Base-by-base conservation (phyloP, 92 coral and sea anemone genomes). In the Porites evermanni region DNA sequence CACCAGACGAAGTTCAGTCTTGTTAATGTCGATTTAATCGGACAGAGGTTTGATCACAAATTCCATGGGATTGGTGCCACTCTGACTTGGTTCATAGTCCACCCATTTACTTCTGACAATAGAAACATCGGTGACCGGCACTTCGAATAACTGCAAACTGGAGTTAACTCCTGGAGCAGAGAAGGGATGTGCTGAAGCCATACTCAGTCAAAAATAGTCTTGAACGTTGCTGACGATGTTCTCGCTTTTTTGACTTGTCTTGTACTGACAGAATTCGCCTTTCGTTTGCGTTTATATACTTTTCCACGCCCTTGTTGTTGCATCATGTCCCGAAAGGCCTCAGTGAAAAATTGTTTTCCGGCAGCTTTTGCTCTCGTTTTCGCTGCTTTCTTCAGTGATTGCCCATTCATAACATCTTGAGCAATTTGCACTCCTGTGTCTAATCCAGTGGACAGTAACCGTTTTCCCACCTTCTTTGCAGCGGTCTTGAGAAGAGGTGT, bases 91-190 rank as follows among this genome's bases (percentile, higher is more conserved):
- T 63, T 82, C 77, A 54, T 69, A 69, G 16, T 82, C 78, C 13
- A 82, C 79, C 86, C 77, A 71, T 52, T 82, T 71, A 24, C 78
- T 82, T 19, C 23, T 71, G 23, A 82, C 56, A 70, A 82, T 71
- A 16, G 86, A 71, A n/a, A 82, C 77, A 71, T 82, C 86, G n/a
- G 84, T 80, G 20, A 80, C 75, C 17, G 84, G 84, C 67, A 66
- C 84, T 20, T 69, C 24, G 21, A 81, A 81, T 52, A 81, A 24
- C 24, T 81, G 86, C 7, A 81, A 69, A 16, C 86, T 81, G 18
- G 86, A 81, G 16, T 81, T 81, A 32, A 17, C 74, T 9, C 84
- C 84, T 3, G 84, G 84, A 64, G 10, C 83, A 26, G 83, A 79
- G 32, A 79, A 56, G 7, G 83, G 84, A 61, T 79, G 84, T 65